phyloP scores from a whole-genome alignment of 2,113 vertebrate genomes.

The Gasterosteus aculeatus region DNA sequence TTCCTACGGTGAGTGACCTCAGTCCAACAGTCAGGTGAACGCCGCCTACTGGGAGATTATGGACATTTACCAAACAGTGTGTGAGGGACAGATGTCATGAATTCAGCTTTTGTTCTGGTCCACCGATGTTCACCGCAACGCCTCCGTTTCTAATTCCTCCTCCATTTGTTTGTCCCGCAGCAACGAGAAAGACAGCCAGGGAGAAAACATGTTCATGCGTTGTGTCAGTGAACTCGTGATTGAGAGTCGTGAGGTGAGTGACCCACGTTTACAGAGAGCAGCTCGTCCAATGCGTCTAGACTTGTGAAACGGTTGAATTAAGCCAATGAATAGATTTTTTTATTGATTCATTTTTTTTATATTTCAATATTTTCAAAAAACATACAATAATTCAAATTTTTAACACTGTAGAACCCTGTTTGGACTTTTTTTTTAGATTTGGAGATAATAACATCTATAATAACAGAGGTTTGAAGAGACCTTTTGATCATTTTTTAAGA shows the following conservation, averaged over 20 bases:
- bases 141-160: not conserved
- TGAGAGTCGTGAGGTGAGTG: constrained; percentile 94
- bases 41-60: not conserved
- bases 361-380: too few species aligned
- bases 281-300: not conserved
- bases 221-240: constrained; percentile 96
- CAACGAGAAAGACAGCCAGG: constrained; percentile 95
- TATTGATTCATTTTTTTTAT: not conserved
- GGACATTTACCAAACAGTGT: not conserved
- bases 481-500: not conserved
- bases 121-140: not conserved
- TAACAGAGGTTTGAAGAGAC: not conserved
- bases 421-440: not conserved
- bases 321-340: not conserved
- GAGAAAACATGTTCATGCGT: constrained; percentile 97
- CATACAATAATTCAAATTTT: not conserved
- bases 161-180: constrained; percentile 69
- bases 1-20: constrained; percentile 87
- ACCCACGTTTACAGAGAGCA: not conserved
- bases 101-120: not conserved
- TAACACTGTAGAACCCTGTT: not conserved
- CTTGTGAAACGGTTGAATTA: not conserved
- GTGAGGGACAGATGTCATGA: not conserved
- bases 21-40: not conserved
- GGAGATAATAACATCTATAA: not conserved